phyloP scores from a whole-genome alignment of 2,113 vertebrate genomes.

The Spea multiplicata region DNA sequence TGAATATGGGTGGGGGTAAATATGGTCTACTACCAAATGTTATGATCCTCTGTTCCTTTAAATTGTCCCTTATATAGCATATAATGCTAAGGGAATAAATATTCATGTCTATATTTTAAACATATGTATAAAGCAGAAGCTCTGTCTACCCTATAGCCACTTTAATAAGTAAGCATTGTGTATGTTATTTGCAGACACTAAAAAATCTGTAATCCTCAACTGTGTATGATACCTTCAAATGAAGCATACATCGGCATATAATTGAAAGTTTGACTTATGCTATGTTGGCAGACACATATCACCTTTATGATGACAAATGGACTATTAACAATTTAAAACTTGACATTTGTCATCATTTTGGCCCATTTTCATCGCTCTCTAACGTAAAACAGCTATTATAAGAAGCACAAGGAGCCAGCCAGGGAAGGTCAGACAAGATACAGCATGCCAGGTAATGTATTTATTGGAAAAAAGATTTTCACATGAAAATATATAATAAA shows the following conservation, averaged over 20 bases:
- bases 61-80: too few relatives aligned
- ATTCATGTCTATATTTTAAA: conserved; percentile 23
- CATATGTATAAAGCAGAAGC: conserved; percentile 33
- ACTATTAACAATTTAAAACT: conserved; percentile 50
- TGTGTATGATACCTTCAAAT: conserved; percentile 41
- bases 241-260: conserved; percentile 47
- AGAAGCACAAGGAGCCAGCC: conserved; percentile 44
- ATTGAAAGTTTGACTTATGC: conserved; percentile 49
- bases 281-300: conserved; percentile 47
- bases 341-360: conserved; percentile 48
- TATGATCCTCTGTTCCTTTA: too few relatives aligned
- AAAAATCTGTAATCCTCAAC: conserved; percentile 26
- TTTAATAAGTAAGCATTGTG: conserved; percentile 17
- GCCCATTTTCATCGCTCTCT: conserved; percentile 41
- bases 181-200: background rate
- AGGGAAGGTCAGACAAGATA: conserved; percentile 46
- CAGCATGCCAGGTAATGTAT: conserved; percentile 43
- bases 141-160: background rate
- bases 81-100: too few relatives aligned
- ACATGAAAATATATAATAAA: conserved; percentile 48
- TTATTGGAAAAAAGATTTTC: conserved; percentile 47
- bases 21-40: too few relatives aligned
- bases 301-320: conserved; percentile 49
- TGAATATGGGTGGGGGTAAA: too few relatives aligned
- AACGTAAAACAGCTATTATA: conserved; percentile 46